A percentile compares a stretch with the other conserved stretches of the same genome.
These are phyloP conservation scores for Masnerella sp. DNA, from an alignment of 2,888 invertebrate genomes.

Conservation along the genomic window DNA sequence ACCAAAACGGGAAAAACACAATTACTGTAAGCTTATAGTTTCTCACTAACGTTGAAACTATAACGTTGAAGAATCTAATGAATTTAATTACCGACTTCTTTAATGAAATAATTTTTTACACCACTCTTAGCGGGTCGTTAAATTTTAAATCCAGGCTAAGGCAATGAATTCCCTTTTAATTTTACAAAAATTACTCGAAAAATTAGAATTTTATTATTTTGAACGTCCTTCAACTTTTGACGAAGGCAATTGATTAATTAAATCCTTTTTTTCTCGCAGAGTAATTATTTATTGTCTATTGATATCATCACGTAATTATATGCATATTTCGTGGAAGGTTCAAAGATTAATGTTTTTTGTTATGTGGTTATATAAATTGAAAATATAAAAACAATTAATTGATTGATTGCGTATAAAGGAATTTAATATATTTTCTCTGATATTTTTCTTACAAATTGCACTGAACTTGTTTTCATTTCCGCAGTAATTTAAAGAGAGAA, in stretches of 20 bases:
- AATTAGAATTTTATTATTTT: no score
- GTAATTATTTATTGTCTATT: constrained; percentile 33
- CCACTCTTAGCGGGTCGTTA: not conserved
- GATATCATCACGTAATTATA: constrained; percentile 26
- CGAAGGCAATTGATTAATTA: constrained; percentile 31
- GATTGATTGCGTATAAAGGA: not conserved
- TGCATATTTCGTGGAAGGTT: constrained; percentile 42
- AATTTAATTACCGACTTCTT: constrained; percentile 12
- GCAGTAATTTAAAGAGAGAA: no score
- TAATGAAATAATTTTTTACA: constrained; percentile 14
- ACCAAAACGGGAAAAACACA: no score
- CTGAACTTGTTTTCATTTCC: no score
- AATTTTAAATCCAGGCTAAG: constrained; percentile 6
- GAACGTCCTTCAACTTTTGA: constrained; percentile 5
- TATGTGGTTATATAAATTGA: constrained; percentile 19
- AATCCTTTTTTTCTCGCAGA: constrained; percentile 14
- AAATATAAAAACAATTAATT: not conserved
- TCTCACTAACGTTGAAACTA: no score
- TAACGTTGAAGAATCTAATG: not conserved
- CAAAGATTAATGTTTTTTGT: constrained; percentile 28
- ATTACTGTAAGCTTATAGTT: no score
- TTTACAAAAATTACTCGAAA: not conserved
- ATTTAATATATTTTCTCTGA: not conserved
- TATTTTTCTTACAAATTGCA: no score
- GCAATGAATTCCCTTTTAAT: no score